Evolutionary conservation across 2,113 vertebrate genomes (phyloP).

Genomic region (Tragelaphus strepsiceros): DNA sequence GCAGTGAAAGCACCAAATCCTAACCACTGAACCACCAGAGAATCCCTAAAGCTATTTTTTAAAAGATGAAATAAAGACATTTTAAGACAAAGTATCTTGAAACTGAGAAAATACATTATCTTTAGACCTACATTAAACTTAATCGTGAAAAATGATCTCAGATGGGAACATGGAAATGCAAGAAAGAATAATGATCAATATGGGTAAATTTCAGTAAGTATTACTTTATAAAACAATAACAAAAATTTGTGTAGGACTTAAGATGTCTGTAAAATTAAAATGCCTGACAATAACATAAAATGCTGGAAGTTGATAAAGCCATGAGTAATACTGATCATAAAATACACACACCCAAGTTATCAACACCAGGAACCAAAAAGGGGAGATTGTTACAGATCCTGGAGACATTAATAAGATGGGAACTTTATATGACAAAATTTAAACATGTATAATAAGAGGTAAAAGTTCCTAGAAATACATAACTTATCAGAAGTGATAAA

Average conservation of each 20-base stretch:
- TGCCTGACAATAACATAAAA: background rate
- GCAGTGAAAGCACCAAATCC: background rate
- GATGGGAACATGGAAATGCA: background rate
- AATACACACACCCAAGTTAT: background rate
- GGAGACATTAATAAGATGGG: background rate
- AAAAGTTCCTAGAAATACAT: background rate
- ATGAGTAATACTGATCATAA: background rate
- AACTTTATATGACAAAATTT: background rate
- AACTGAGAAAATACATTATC: background rate
- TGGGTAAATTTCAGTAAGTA: background rate
- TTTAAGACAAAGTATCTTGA: background rate
- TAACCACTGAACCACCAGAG: background rate
- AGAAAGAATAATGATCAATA: background rate
- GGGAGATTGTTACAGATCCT: background rate
- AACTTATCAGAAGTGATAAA: background rate
- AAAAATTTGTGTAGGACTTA: background rate
- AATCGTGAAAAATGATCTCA: background rate
- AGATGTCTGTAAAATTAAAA: background rate
- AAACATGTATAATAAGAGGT: background rate
- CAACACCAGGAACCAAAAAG: background rate
- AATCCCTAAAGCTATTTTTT: background rate
- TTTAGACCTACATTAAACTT: background rate
- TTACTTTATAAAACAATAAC: background rate
- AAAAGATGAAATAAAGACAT: background rate
- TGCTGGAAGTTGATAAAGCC: background rate